Percentiles rank a stretch among this genome's conserved stretches.
These are phyloP conservation scores for Tetanocera ferruginea DNA, from an alignment of 2,888 invertebrate genomes.

Conservation along the genomic window DNA sequence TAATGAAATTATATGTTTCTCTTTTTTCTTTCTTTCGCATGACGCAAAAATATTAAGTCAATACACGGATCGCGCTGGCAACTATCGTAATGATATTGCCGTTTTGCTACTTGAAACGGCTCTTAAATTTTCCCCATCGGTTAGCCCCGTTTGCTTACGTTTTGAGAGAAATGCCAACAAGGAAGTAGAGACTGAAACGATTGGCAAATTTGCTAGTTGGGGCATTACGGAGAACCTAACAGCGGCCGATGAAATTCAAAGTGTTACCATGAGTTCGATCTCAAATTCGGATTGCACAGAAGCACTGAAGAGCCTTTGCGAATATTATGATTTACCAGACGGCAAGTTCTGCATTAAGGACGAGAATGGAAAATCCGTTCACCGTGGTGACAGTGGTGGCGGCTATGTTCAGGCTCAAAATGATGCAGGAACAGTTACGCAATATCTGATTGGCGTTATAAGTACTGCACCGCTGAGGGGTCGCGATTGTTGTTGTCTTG, in stretches of 20 bases:
- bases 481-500: conserved; percentile 28
- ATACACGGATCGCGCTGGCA: conserved; percentile 49
- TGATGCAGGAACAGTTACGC: no score
- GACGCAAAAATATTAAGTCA: conserved; percentile 25
- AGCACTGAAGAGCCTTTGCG: background rate
- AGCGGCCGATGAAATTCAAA: conserved; percentile 21
- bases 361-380: conserved; percentile 20
- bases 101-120: conserved; percentile 57
- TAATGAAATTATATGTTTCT: background rate
- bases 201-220: conserved; percentile 41
- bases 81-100: conserved; percentile 63
- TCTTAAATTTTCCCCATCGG: conserved; percentile 58
- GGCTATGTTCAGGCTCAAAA: conserved; percentile 18
- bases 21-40: background rate
- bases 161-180: background rate
- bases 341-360: conserved; percentile 32
- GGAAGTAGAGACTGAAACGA: background rate
- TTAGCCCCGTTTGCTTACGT: conserved; percentile 65
- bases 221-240: conserved; percentile 18
- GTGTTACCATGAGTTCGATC: conserved; percentile 33
- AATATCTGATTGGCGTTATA: conserved; percentile 24
- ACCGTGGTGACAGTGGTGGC: conserved; percentile 38
- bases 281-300: conserved; percentile 23
- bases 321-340: conserved; percentile 25
- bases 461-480: conserved; percentile 27